Base-by-base conservation (phyloP, 1,140 invertebrate genomes). In the Branchinecta lindahli region DNA sequence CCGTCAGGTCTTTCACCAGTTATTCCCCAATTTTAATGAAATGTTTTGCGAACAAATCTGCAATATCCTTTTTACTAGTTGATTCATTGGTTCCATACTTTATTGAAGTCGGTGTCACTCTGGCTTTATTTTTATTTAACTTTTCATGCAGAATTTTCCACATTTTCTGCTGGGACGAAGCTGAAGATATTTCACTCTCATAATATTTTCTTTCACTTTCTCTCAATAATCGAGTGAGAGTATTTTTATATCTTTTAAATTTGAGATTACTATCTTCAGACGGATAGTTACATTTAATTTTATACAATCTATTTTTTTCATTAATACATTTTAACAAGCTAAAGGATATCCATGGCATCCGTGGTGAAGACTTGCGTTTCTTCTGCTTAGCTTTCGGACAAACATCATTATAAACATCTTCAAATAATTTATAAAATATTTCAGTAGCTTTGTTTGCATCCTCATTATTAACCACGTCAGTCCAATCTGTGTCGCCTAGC, bases 181-280 rank as follows among this genome's bases (percentile, higher is more conserved):
- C 47, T 52, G 47, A 52, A 52, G 47, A 52, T 52, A 9, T 52
- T 52, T 52, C 47, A 9, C n/a, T 52, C 47, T 52, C 47, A 52
- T 52, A n/a, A 52, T 52, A 52, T 52, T 52, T 52, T 52, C 47
- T 52, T 52, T 52, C 47, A 52, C 47, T 52, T 52, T 52, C 47
- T 52, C 47, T 52, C 47, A n/a, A n/a, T n/a, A n/a, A n/a, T n/a
- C n/a, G 9, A 52, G 47, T 52, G 9, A 52, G 9, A 52, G 47
- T 52, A 52, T 52, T 52, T 52, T 52, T 52, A n/a, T 52, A 52
- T n/a, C 9, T 9, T 52, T 52, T 52, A n/a, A 52, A 52, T 52
- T 52, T 52, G 9, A 9, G 47, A n/a, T 9, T 52, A n/a, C n/a
- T 52, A 9, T 52, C n/a, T 9, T 52, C 47, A 52, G 47, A 52